Evolutionary conservation across 2,888 invertebrate species (phyloP), one percentile per base, ranked within the genome.

Genomic region (Pseudococcus viburni): DNA sequence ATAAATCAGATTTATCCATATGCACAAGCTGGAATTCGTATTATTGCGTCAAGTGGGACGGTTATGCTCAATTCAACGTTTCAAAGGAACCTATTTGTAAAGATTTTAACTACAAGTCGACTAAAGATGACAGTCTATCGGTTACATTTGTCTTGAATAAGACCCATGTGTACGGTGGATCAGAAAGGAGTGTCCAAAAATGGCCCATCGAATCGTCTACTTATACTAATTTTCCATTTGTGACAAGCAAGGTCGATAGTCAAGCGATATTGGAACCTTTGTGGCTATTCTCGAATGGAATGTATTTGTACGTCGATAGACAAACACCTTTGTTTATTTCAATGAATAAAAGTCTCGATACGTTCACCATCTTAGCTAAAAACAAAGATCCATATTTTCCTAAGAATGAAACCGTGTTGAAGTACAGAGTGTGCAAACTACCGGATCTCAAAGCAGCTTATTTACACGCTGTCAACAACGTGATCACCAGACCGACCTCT

Each of bases 221-320:
- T 15, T 92, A 93, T 19, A 90, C 93, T 8, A 93, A 94, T 89
- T 94, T 93, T 90, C 93, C 94, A 0, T 94, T 94, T 89, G 91
- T 94, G 0, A 93, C 94, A 0, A 94, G 93, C 89, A 93, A 93
- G 90, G 91, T 91, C 0, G 93, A 93, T 89, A 93, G 93, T 90
- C 91, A 93, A 0, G 94, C 94, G 0, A 92, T 94, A 0, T 92
- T 93, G 2, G 95, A 95, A 90, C 93, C 94, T 84, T 95, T 95
- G 90, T 95, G 96, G 95, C 92, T 96, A 22, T 95, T 94, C 90
- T 95, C 96, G 0, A 93, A 92, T 17, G 96, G 96, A 0, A 92
- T 94, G 77, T 95, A 94, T 90, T 91, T 96, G 84, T 93, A 93
- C 90, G 94, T 95, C 0, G 93, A 94, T 85, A 93, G 94, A 0